These are phyloP conservation scores for Eustalomyia histrio DNA, from an alignment of 2,888 invertebrate species.

Conservation along the genomic window DNA sequence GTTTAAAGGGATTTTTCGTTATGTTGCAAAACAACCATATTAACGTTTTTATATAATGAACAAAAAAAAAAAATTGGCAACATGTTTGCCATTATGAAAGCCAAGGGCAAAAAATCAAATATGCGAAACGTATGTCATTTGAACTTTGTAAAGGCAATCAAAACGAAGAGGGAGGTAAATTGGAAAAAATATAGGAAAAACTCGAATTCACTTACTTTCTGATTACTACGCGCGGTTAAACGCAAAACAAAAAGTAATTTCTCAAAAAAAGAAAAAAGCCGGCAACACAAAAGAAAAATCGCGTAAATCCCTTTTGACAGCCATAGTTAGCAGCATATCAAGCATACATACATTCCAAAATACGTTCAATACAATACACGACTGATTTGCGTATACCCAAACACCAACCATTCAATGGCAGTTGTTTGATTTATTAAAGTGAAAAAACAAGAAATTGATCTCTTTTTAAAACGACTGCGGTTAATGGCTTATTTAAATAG, in stretches of 20 bases:
- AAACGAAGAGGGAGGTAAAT: constrained; percentile 53
- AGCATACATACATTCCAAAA: constrained; percentile 28
- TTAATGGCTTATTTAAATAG: constrained; percentile 78
- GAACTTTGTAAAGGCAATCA: constrained; percentile 35
- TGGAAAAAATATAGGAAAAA: constrained; percentile 15
- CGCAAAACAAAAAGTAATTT: constrained; percentile 77
- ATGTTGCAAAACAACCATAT: constrained; percentile 56
- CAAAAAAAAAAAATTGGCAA: constrained; percentile 73
- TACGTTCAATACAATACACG: constrained; percentile 6
- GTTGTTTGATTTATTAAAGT: constrained; percentile 74
- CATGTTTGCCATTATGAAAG: constrained; percentile 76
- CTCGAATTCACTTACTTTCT: constrained; percentile 59
- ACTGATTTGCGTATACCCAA: background rate
- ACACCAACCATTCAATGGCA: constrained; percentile 69
- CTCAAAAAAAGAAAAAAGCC: constrained; percentile 64
- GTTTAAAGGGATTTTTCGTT: constrained; percentile 52
- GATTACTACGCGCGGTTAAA: constrained; percentile 79
- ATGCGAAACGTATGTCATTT: constrained; percentile 66
- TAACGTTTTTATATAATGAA: constrained; percentile 43
- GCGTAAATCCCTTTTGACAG: constrained; percentile 78
- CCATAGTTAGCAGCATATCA: constrained; percentile 76
- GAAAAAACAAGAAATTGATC: constrained; percentile 63
- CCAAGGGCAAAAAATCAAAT: constrained; percentile 60
- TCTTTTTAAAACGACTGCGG: constrained; percentile 70
- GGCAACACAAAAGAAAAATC: constrained; percentile 73